Base-by-base conservation (phyloP, 2,888 invertebrate species). In the Nineta flava region DNA sequence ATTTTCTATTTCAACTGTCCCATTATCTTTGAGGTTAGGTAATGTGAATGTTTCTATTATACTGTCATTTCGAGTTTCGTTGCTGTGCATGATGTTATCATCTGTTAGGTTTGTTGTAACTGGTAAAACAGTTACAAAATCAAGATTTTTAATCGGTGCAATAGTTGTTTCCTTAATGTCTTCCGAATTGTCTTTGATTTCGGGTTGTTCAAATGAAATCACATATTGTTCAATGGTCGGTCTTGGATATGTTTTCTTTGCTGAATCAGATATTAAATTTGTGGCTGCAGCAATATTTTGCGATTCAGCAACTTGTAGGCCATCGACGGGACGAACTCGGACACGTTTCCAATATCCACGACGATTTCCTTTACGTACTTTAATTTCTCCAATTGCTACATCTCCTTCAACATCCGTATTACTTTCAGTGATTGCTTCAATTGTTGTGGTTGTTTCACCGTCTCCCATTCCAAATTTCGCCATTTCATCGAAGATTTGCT, bases 301-400 rank as follows among this genome's bases (percentile, higher is more conserved):
- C 0, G 87, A 86, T 63, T 88, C 88, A 0, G 87, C 86, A 0
- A 77, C 76, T 59, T 86, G 86, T 47, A 87, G 79, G 19, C 77
- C 75, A 62, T 87, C 87, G 15, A 65, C 66, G 4, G 76, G 74
- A 44, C 73, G 72, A 21, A 79, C 77, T 54, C 80, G 78, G 0
- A 84, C 77, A 55, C 82, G 76, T 58, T 83, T 83, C 79, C 87
- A 85, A 58, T 80, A 78, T 48, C 86, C 83, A 53, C 82, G 76
- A 52, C 82, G 75, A 51, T 73, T 66, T 6, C 65, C 57, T 66
- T 50, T 41, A 15, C 21, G 40, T 13, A 40, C 26, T 41, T 40
- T 48, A 13, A 47, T 35, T 49, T 51, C 46, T 9, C 46, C 34
- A 15, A 40, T 43, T 21, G 42, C 32, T 35, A 43, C 40, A 34